Evolutionary conservation across 1,140 invertebrate genomes (phyloP).

Genomic region (Andrena cerasifolii): DNA sequence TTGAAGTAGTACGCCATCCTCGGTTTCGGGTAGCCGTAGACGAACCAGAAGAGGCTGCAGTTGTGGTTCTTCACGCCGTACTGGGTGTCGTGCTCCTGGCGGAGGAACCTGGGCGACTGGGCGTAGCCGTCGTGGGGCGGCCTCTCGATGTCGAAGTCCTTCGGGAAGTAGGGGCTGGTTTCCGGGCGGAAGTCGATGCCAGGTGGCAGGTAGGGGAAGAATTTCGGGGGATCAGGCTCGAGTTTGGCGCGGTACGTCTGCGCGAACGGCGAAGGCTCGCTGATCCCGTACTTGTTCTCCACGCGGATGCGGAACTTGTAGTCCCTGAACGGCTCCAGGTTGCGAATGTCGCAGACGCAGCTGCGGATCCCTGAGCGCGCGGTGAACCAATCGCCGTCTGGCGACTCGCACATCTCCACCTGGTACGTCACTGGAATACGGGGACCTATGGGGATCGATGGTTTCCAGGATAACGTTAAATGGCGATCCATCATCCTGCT

Average conservation of each 20-base stretch:
- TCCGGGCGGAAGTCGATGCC: constrained; percentile 94
- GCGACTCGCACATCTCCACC: constrained; percentile 95
- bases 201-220: constrained; percentile 90
- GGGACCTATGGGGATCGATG: constrained; percentile 91
- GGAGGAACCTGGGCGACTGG: constrained; percentile 91
- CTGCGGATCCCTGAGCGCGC: constrained; percentile 91
- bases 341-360: constrained; percentile 92
- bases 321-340: constrained; percentile 92
- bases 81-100: constrained; percentile 91
- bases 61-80: constrained; percentile 95
- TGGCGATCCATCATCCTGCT: constrained; percentile 93
- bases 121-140: constrained; percentile 92
- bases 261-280: constrained; percentile 95
- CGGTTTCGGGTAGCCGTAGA: constrained; percentile 96
- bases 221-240: constrained; percentile 90
- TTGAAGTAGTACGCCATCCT: constrained; percentile 95
- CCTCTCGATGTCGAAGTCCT: constrained; percentile 94
- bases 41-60: constrained; percentile 94
- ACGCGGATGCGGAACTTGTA: constrained; percentile 97
- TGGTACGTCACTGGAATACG: constrained; percentile 94
- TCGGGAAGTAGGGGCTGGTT: constrained; percentile 94
- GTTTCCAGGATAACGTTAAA: constrained; percentile 94
- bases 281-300: constrained; percentile 98
- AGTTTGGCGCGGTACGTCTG: constrained; percentile 90
- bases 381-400: constrained; percentile 94